A percentile compares a stretch with the other conserved stretches of the same genome.
Evolutionary conservation across 2,113 vertebrate species (phyloP).

Genomic region (Phocoena phocoena): DNA sequence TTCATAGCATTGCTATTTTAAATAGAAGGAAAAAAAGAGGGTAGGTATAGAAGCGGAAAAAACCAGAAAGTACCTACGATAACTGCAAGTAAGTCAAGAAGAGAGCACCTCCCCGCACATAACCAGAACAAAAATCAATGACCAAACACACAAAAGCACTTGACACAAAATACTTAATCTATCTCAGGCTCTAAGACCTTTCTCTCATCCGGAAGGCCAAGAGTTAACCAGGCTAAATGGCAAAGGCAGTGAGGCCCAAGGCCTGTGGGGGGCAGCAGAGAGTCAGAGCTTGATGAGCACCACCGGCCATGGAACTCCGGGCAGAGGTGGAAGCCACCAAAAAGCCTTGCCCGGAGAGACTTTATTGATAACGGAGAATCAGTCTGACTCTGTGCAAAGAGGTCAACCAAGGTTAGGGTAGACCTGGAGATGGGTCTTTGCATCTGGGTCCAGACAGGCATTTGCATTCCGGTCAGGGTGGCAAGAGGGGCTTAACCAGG

Average conservation of each 20-base stretch:
- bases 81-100: not conserved
- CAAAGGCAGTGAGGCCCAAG: not conserved
- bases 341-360: not conserved
- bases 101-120: not conserved
- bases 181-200: not conserved
- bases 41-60: not conserved
- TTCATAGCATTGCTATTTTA: not conserved
- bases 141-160: not conserved
- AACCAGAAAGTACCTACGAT: not conserved
- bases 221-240: not conserved
- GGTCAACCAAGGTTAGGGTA: not conserved
- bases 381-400: not conserved
- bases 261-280: constrained; percentile 62
- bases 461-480: not conserved
- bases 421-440: not conserved
- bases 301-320: rapidly evolving
- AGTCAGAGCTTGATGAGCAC: not conserved
- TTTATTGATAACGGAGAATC: not conserved
- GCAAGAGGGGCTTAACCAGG: not conserved
- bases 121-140: not conserved
- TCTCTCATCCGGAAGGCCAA: not conserved
- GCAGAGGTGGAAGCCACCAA: not conserved
- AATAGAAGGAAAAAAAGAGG: not conserved
- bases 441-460: not conserved
- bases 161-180: not conserved